A percentile compares a stretch with the other conserved stretches of the same genome.
Evolutionary conservation across 2,888 invertebrate species (phyloP).

Genomic region (Auanema sp.): DNA sequence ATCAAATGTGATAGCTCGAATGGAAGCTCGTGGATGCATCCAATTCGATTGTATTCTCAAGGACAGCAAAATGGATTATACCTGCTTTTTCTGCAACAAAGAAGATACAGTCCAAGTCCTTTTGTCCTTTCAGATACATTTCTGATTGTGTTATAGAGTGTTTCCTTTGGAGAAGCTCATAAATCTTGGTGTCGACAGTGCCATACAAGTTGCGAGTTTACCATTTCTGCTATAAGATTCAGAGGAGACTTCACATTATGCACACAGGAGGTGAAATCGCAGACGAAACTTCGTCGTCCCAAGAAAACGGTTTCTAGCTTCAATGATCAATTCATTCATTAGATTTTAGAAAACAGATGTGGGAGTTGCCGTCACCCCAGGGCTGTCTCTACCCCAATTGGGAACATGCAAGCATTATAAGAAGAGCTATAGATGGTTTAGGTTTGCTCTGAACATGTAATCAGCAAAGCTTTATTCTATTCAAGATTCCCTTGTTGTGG

Average conservation of each 20-base stretch:
- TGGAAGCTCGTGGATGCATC: slow-evolving; percentile 21
- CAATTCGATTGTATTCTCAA: slow-evolving; percentile 65
- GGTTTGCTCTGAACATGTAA: slow-evolving; percentile 41
- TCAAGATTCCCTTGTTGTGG: slow-evolving; percentile 53
- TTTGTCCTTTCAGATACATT: background rate
- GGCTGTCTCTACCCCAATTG: slow-evolving; percentile 65
- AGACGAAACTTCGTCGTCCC: background rate
- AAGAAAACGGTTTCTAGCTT: background rate
- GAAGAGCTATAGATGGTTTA: slow-evolving; percentile 68
- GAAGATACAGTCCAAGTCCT: slow-evolving; percentile 42
- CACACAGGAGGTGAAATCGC: background rate
- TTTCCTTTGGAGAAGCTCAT: slow-evolving; percentile 63
- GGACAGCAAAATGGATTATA: slow-evolving; percentile 62
- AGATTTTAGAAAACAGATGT: slow-evolving; percentile 41
- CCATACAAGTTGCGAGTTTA: slow-evolving; percentile 64
- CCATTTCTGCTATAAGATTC: slow-evolving; percentile 58
- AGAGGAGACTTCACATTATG: slow-evolving; percentile 19
- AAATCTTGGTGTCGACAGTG: slow-evolving; percentile 65
- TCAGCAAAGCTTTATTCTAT: background rate
- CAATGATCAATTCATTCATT: background rate
- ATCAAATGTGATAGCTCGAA: slow-evolving; percentile 14
- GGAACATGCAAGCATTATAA: slow-evolving; percentile 68
- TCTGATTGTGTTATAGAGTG: slow-evolving; percentile 56
- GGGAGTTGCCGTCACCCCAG: slow-evolving; percentile 66
- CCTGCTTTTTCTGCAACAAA: slow-evolving; percentile 65